Base-by-base conservation (phyloP, 2,888 invertebrate species). In the Ormyrus labotus region DNA sequence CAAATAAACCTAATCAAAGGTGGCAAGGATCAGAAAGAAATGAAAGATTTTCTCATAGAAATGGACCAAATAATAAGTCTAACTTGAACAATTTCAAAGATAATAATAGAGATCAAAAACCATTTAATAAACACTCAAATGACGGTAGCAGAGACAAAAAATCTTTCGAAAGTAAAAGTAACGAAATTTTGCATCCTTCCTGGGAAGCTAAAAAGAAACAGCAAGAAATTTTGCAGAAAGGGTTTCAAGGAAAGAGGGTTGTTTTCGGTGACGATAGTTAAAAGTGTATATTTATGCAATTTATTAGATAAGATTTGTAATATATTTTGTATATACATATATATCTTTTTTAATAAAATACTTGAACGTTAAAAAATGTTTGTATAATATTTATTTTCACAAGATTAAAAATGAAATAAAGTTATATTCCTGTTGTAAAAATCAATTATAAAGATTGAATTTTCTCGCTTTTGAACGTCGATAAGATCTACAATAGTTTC, bases 241-340 rank as follows among this genome's bases (percentile, higher is more conserved):
- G 88, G 60, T 90, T 90, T 79, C 89, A 90, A 82, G 90, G 90
- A 0, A 90, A 90, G 77, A 91, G 89, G 82, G 90, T 89, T 76
- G 85, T 89, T 48, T 90, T 90, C 57, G 84, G 83, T 8, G 88
- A 87, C 51, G 85, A 86, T 83, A 85, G 53, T 50, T 81, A 57
- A 77, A 74, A 68, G 34, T 11, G 34, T 65, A 19, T 34, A 51
- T 10, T 19, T 2, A 19, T 68, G 34, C 13, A 51, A 47, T 63
- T 45, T 45, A 60, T 5, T 60, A 5, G 19, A 8, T 50, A 53
- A 55, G 47, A 34, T 55, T 48, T 57, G 73, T 73, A 79, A 69
- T n/a, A 70, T 79, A 72, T 2, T 55, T 68, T 79, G 78, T 78
- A 78, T 65, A 78, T 78, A 78, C 34, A 34, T 45, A 50, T 50